Evolutionary conservation across 2,113 vertebrate species (phyloP).

Genomic region (Mustelus asterias): DNA sequence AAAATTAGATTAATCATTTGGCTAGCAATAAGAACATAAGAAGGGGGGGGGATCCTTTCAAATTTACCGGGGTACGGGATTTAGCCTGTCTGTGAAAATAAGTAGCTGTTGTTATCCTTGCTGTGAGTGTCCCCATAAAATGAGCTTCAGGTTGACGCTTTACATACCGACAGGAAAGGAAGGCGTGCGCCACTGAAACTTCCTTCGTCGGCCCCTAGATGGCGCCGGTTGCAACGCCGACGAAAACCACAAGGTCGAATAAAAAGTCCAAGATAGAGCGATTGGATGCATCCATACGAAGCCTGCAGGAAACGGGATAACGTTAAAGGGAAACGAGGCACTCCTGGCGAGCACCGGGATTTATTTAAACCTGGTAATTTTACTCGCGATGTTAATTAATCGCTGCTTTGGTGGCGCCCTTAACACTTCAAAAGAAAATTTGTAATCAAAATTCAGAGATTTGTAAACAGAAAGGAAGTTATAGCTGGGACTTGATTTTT

Average conservation of each 20-base stretch:
- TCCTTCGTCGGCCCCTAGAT: background rate
- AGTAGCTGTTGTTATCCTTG: background rate
- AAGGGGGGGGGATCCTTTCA: too few species aligned
- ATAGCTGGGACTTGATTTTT: background rate
- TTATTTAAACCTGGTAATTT: background rate
- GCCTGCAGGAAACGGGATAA: background rate
- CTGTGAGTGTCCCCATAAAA: background rate
- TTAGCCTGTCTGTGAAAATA: too few species aligned
- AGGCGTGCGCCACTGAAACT: background rate
- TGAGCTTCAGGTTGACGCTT: background rate
- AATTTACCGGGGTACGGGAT: too few species aligned
- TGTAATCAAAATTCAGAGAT: background rate
- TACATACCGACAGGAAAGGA: background rate
- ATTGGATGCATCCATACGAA: background rate
- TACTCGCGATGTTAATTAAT: background rate
- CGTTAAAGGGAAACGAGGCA: background rate
- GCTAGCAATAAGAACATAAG: too few species aligned
- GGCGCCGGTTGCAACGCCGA: background rate
- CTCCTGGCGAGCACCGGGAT: background rate
- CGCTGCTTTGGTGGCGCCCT: background rate
- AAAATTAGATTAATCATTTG: too few species aligned
- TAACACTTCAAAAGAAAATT: background rate
- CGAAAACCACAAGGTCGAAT: too few species aligned
- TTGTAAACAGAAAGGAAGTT: too few species aligned
- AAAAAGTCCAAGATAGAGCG: background rate